phyloP scores from a whole-genome alignment of 2,888 invertebrate genomes.

The Priocnemis perturbator region DNA sequence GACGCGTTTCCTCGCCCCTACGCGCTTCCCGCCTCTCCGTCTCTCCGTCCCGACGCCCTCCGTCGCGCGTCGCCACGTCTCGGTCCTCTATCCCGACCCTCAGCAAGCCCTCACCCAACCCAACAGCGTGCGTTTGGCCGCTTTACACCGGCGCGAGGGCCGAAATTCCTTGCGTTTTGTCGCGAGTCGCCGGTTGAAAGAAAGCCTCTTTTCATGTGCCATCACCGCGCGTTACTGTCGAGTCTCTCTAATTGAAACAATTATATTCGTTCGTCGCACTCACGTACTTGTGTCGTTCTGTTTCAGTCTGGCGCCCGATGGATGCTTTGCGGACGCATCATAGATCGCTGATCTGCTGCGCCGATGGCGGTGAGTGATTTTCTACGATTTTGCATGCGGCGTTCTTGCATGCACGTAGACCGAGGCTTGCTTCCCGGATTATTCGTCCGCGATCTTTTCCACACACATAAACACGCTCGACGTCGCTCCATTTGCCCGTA shows the following conservation, averaged over 20 bases:
- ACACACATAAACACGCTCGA: too few relatives aligned
- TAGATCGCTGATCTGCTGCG: background rate
- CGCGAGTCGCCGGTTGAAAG: conserved; percentile 37
- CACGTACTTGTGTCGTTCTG: background rate
- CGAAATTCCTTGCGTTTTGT: conserved; percentile 42
- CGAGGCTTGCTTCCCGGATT: too few relatives aligned
- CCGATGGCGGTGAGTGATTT: background rate
- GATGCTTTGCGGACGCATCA: background rate
- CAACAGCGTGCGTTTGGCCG: background rate
- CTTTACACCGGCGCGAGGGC: conserved; percentile 18
- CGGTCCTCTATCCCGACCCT: too few relatives aligned
- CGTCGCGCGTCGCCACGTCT: conserved; percentile 24
- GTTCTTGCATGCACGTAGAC: too few relatives aligned
- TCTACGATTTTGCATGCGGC: too few relatives aligned
- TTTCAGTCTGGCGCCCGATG: background rate
- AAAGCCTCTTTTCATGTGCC: background rate
- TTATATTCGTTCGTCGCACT: background rate
- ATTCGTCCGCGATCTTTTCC: too few relatives aligned
- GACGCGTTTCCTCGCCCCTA: conserved; percentile 31
- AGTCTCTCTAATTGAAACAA: too few relatives aligned
- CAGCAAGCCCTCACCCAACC: too few relatives aligned
- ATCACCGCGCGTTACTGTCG: background rate
- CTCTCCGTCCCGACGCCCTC: conserved; percentile 24
- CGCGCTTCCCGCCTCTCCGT: conserved; percentile 8
- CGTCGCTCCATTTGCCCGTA: too few relatives aligned